Evolutionary conservation across 2,888 invertebrate genomes (phyloP), one percentile per base, ranked within the genome.

Genomic region (Cistogaster globosa): DNA sequence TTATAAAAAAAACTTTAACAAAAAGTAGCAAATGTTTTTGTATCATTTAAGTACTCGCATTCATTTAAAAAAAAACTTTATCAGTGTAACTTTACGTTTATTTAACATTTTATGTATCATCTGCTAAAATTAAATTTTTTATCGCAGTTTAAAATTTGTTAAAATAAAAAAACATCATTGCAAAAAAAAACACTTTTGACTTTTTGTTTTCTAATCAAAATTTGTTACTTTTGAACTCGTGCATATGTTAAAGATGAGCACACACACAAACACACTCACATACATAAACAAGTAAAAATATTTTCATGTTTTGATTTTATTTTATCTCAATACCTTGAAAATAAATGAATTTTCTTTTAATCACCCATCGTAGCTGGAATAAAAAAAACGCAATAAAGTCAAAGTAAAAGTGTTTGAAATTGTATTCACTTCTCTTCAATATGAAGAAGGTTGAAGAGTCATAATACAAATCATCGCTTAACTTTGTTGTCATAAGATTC

Each of bases 181-280:
- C 4, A 48, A 16, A 48, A 48, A 48, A 11, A 14, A 2, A 32
- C 2, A 32, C 32, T 26, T 26, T n/a, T 4, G 6, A 32, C 32
- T 51, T 63, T 81, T 75, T 63, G 16, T 58, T 63, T 81, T 81
- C 38, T 75, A 75, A 76, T 75, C 69, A 69, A 75, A 81, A 69
- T 75, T 58, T 74, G 57, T 67, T 72, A 42, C 55, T 26, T 69
- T 75, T 81, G 60, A 67, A 68, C 42, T 68, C 22, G n/a, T 71
- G 42, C 22, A 36, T 38, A 38, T 51, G 57, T 42, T 38, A 7
- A n/a, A 48, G 42, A 22, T 0, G 26, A 7, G 22, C 9, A 20
- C 18, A 38, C 26, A 71, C 45, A 32, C 32, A 32, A 32, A 32
- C 32, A 8, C 32, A 8, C 6, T 32, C 6, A 32, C 32, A 22